phyloP scores from a whole-genome alignment of 2,797 vertebrate genomes.

The Sparidentex hasta region DNA sequence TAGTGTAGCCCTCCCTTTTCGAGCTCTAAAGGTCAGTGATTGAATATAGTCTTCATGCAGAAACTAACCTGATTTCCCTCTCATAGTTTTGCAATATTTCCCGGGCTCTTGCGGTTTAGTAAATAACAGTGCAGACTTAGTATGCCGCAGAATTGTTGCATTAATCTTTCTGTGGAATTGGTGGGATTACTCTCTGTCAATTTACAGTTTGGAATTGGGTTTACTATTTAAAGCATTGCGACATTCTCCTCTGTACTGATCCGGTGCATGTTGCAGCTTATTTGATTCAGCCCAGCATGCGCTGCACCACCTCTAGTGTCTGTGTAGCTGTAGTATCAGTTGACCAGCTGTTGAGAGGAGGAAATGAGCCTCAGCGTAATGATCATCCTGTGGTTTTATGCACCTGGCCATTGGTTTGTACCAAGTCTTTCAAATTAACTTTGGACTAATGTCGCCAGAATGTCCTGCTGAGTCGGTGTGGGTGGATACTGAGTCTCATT shows the following conservation, averaged over 20 bases:
- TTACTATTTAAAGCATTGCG: constrained; percentile 58
- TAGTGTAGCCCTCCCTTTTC: constrained; percentile 50
- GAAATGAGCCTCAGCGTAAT: constrained; percentile 63
- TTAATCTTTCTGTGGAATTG: constrained; percentile 72
- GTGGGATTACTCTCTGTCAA: constrained; percentile 76
- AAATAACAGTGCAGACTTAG: constrained; percentile 61
- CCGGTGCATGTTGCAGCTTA: constrained; percentile 51
- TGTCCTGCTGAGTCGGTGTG: constrained; percentile 32
- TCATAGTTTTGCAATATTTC: constrained; percentile 57
- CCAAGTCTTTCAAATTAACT: constrained; percentile 70
- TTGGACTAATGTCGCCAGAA: constrained; percentile 63
- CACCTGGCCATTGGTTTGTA: constrained; percentile 69
- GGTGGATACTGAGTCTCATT: constrained; percentile 44
- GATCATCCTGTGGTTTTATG: constrained; percentile 69
- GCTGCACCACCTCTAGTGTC: constrained; percentile 50
- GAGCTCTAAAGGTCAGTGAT: constrained; percentile 83
- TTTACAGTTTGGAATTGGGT: constrained; percentile 69
- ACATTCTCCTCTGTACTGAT: constrained; percentile 41
- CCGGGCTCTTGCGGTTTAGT: constrained; percentile 38
- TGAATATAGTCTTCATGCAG: constrained; percentile 77
- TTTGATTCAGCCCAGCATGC: constrained; percentile 67
- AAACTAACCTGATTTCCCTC: constrained; percentile 74
- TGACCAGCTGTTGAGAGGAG: constrained; percentile 76
- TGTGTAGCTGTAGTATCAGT: constrained; percentile 51
- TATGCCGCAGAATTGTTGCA: constrained; percentile 61